Percentiles rank a stretch among this genome's conserved stretches.
phyloP scores from a whole-genome alignment of 2,888 invertebrate genomes.

The Apodemia duryi region DNA sequence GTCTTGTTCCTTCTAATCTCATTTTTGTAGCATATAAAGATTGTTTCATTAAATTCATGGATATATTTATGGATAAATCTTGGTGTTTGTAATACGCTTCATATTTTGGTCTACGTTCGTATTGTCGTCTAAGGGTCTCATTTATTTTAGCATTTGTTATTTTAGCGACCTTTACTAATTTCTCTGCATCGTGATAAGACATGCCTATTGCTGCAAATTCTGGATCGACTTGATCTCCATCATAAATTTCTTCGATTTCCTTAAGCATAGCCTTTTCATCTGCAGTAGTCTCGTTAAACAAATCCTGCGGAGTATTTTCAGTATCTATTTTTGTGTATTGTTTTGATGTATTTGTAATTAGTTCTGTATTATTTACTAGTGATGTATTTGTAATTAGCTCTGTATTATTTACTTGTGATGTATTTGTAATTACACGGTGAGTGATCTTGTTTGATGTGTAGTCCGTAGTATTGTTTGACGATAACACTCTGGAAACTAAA shows the following conservation, averaged over 20 bases:
- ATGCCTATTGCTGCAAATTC: neutral
- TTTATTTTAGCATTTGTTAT: constrained; percentile 11
- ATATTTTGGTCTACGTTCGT: neutral
- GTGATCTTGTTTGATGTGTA: neutral
- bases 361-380: neutral
- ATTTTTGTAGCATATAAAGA: constrained; percentile 39
- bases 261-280: neutral
- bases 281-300: neutral
- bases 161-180: neutral
- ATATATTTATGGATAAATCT: constrained; percentile 22
- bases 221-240: neutral
- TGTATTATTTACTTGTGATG: neutral
- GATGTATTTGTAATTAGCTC: neutral
- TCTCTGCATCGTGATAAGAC: neutral
- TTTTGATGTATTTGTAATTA: neutral
- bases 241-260: constrained; percentile 7
- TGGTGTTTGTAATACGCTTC: constrained; percentile 5
- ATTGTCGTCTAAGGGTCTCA: constrained; percentile 12
- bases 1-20: constrained; percentile 34
- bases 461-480: neutral
- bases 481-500: neutral
- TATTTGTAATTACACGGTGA: neutral
- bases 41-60: constrained; percentile 39
- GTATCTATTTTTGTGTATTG: neutral
- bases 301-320: neutral